Base-by-base conservation (phyloP, 2,113 vertebrate species). In the Mystacornis crossleyi region DNA sequence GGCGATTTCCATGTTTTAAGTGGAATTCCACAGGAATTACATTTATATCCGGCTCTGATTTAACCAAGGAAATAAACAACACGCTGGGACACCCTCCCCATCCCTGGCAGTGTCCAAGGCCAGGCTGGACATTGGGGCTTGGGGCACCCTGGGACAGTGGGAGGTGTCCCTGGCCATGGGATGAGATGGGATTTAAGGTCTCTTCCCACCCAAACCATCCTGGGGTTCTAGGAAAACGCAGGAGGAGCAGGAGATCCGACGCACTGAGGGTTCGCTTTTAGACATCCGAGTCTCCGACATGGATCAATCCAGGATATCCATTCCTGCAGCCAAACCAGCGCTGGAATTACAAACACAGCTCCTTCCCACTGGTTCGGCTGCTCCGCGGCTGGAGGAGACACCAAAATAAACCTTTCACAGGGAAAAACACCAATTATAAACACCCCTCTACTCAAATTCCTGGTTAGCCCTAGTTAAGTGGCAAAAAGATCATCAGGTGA, bases 211-310 rank as follows among this genome's bases (percentile, higher is more conserved):
- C 40, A 54, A 71, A 71, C 5, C 48, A 14, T 6, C 34, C 74
- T 47, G 55, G n/a, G 12, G 25, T n/a, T 47, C 6, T 8, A 2
- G 34, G n/a, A 31, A 50, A 48, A 13, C 34, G 15, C 14, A 18
- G 36, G 13, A 74, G 17, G 12, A 62, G 10, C 42, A 29, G 31
- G 61, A 53, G 4, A 26, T 8, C 24, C 40, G 28, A 4, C 0
- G 0, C 13, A 3, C 0, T 9, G 20, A 23, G 19, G 4, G 58
- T 26, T 66, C 29, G 8, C 23, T 61, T 47, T 18, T 4, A 43
- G 25, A 2, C 29, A 33, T 20, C 4, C 18, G 1, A 25, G 14
- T 42, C 57, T 31, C 10, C 31, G 43, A 2, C 13, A 1, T 3
- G 43, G 50, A 24, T 33, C 7, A 14, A 13, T 24, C 12, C 15